Evolutionary conservation across 2,888 invertebrate genomes (phyloP), one percentile per base, ranked within the genome.

Genomic region (Gymnocheta viridis): DNA sequence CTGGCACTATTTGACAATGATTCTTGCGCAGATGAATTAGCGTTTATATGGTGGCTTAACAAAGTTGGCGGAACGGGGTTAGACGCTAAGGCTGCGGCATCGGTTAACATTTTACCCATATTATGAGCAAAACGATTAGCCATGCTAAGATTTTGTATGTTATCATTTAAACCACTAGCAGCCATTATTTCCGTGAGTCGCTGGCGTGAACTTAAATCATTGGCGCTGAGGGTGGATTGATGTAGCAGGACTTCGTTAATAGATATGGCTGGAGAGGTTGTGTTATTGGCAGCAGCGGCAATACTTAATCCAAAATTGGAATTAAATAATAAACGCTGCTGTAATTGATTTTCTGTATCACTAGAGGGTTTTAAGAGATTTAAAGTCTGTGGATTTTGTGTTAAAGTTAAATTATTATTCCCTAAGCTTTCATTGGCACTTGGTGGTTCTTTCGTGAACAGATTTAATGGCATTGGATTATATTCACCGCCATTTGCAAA

Each of bases 251-350:
- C 70, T 64, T 83, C 67, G n/a, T 79, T 82, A 0, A 82, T 22
- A 2, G 82, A 22, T 51, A 80, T 32, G 6, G 64, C 22, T 7
- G 78, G 41, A 19, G 64, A 32, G 2, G n/a, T 64, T 3, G 72
- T 64, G 5, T 38, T 49, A 27, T 24, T 82, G 24, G 66, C 51
- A 47, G 79, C 67, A 41, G 78, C 66, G 38, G 80, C 72, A 14
- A 76, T 86, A 67, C 86, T 86, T 62, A 86, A 86, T 24, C 85
- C 69, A 73, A 87, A 85, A 85, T 86, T 78, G 82, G 82, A 86
- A 72, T 86, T 87, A 32, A 89, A 87, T 81, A 91, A 86, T 74
- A 91, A 89, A 82, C 90, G 89, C 10, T 86, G 86, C 49, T 89
- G 88, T 74, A 88, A 49, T 60, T 86, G 82, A 10, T 87, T 79